Conservation (phyloP, 2,888 invertebrate species). For the Calephelis perditalis region DNA sequence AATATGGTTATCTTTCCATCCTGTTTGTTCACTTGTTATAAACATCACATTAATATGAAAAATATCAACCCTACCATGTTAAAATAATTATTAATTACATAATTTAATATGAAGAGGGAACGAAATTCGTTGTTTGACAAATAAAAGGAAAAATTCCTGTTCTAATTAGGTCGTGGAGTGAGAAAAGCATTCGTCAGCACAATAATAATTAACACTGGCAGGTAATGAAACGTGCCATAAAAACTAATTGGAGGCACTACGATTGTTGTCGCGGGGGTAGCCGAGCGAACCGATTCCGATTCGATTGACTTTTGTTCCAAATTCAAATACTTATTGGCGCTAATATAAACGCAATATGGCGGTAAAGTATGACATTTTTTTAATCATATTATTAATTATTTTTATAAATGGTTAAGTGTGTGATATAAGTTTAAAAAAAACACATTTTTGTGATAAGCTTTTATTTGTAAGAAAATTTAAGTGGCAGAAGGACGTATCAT, state of each 20-base stretch:
- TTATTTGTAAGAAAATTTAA: no score
- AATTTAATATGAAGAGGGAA: slow-evolving; percentile 31
- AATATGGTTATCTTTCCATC: no score
- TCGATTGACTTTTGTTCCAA: slow-evolving; percentile 42
- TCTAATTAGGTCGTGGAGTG: slow-evolving; percentile 75
- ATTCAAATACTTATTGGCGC: slow-evolving; percentile 22
- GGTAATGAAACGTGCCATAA: slow-evolving; percentile 74
- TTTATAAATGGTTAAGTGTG: no score
- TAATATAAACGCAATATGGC: slow-evolving; percentile 9
- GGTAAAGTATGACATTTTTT: slow-evolving; percentile 1
- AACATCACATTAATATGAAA: no score
- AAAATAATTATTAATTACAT: not conserved
- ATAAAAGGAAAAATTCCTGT: slow-evolving; percentile 44
- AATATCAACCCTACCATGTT: no score
- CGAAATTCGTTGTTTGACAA: slow-evolving; percentile 8
- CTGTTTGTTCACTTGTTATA: no score
- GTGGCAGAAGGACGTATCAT: no score
- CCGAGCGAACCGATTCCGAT: slow-evolving; percentile 41
- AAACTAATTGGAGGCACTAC: slow-evolving; percentile 73
- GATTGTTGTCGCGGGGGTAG: slow-evolving; percentile 47
- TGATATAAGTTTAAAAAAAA: no score
- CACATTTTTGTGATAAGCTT: no score
- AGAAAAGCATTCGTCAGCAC: slow-evolving; percentile 72
- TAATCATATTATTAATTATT: slow-evolving; percentile 14
- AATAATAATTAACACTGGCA: slow-evolving; percentile 76